Evolutionary conservation across 2,797 vertebrate genomes (phyloP), one percentile per base, ranked within the genome.

Genomic region (Erethizon dorsatum): DNA sequence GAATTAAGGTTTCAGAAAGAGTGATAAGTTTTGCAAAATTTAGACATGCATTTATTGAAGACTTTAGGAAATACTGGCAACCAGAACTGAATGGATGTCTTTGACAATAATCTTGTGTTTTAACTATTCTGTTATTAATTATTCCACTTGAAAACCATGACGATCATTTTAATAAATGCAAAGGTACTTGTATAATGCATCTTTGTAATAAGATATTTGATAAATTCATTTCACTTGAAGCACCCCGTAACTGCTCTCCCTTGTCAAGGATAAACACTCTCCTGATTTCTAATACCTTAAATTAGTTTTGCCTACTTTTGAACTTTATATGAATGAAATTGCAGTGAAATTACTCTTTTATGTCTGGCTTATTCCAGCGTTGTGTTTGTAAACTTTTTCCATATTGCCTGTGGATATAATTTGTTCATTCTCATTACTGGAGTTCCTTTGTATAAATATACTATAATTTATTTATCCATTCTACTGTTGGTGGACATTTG

Each of bases 91-190:
- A 95, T 90, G 91, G 13, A 8, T 54, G 57, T 67, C 31, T 88
- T 96, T 82, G 41, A 61, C 5, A 69, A 8, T 57, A 82, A 86
- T 85, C 67, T 88, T 67, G 24, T 41, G 45, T 20, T 88, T 95
- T 89, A 45, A 78, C 65, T 96, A 31, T 65, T 93, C 77, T 79
- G 20, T 57, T 65, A 24, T 45, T 93, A 20, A 65, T 75, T 93
- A 89, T 77, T 50, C 45, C 47, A 26, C 31, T 83, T 79, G 54
- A 90, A 89, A 80, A 26, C 41, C 56, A 61, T 59, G 26, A 33
- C 71, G 77, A 75, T 54, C 20, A 37, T 63, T 91, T 95, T 86
- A 80, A 79, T 14, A 75, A 89, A 54, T 45, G 20, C 10, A 63
- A 95, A 92, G 50, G 12, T 56, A 73, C 52, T 69, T 45, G 54